Percentiles rank a stretch among this genome's conserved stretches.
phyloP scores from a whole-genome alignment of 2,888 invertebrate species.

The Xestobium rufovillosum region DNA sequence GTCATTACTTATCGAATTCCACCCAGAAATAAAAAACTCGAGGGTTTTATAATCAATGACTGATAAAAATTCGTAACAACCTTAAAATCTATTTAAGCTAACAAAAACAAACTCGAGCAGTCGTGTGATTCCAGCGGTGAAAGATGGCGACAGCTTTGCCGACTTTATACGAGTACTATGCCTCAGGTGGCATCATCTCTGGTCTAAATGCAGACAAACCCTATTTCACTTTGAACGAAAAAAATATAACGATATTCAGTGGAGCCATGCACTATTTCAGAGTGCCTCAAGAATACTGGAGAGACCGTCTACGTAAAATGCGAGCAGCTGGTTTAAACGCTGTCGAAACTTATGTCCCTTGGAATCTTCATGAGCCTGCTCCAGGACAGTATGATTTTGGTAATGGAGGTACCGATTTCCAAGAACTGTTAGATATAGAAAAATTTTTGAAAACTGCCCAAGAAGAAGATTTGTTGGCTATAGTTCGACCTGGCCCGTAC shows the following conservation, averaged over 20 bases:
- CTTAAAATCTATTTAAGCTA: not conserved
- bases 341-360: conserved; percentile 77
- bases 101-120: not conserved
- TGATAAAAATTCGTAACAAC: no score
- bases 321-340: conserved; percentile 81
- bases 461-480: no score
- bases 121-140: not conserved
- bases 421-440: conserved; percentile 49
- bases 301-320: conserved; percentile 66
- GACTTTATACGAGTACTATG: no score
- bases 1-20: no score
- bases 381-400: no score
- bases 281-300: conserved; percentile 70
- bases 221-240: conserved; percentile 40
- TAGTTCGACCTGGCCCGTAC: conserved; percentile 82
- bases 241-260: no score
- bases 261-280: conserved; percentile 85
- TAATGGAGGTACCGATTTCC: no score
- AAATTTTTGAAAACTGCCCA: conserved; percentile 63
- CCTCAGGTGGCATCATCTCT: conserved; percentile 34
- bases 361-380: conserved; percentile 82
- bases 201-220: conserved; percentile 32
- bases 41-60: no score
- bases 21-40: no score
- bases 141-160: no score